These are phyloP conservation scores for Bedellia somnulentella DNA, from an alignment of 2,888 invertebrate genomes.

Conservation along the genomic window DNA sequence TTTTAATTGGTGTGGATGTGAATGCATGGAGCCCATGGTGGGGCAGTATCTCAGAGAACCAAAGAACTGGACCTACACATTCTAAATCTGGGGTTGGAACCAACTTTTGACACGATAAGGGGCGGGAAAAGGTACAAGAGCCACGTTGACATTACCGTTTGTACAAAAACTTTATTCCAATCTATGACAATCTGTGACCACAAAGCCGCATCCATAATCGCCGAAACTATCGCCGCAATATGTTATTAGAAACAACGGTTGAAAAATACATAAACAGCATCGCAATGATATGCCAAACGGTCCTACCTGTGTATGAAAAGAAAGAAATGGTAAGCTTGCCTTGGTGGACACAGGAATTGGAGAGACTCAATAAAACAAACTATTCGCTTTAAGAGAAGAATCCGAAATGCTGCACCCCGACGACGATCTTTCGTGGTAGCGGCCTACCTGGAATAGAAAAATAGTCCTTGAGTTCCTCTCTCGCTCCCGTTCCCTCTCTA, in stretches of 20 bases:
- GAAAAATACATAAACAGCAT: not conserved
- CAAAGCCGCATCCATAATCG: constrained; percentile 11
- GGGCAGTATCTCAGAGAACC: constrained; percentile 9
- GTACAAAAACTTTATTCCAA: not conserved
- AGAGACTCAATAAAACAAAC: not conserved
- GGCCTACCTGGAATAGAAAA: constrained; percentile 2
- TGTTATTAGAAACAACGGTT: not conserved
- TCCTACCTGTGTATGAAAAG: too few species aligned
- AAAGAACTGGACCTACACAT: constrained; percentile 8
- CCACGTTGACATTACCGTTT: too few species aligned
- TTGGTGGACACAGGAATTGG: constrained; percentile 5
- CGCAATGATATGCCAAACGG: too few species aligned
- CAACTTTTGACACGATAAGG: too few species aligned
- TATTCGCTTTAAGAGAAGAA: constrained; percentile 1
- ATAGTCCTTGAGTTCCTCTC: too few species aligned
- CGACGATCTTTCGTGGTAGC: not conserved
- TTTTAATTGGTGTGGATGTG: constrained; percentile 11
- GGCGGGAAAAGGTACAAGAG: too few species aligned
- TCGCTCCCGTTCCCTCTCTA: too few species aligned
- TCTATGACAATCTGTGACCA: constrained; percentile 10
- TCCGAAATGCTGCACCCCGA: constrained; percentile 2
- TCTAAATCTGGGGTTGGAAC: constrained; percentile 4
- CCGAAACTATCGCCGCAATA: not conserved
- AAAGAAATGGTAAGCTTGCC: constrained; percentile 1
- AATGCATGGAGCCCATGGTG: constrained; percentile 13